Evolutionary conservation across 1,140 invertebrate species (phyloP).

Genomic region (Paramacrobiotus metropolitanus): DNA sequence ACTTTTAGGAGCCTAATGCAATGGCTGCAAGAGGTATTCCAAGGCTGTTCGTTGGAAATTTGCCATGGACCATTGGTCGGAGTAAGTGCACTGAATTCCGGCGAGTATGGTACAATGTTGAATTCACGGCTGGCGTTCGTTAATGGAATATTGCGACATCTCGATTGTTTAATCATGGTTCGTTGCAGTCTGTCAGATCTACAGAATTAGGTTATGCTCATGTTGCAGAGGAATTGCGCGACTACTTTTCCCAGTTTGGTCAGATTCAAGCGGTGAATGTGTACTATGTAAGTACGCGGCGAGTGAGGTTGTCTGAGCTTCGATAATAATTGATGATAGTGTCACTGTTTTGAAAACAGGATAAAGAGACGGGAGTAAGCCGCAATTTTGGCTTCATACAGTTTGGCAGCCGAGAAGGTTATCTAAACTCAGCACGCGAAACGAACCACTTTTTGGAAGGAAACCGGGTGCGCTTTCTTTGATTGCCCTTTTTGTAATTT

Average conservation of each 20-base stretch:
- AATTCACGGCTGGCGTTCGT: slow-evolving; percentile 8
- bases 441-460: slow-evolving; percentile 9
- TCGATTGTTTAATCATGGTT: too few species aligned
- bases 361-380: slow-evolving; percentile 9
- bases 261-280: not conserved
- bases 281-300: slow-evolving; percentile 6
- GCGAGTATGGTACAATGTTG: not conserved
- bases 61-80: not conserved
- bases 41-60: not conserved
- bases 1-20: too few species aligned
- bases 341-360: slow-evolving; percentile 6
- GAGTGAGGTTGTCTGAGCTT: too few species aligned
- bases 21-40: not conserved
- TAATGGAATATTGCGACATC: too few species aligned
- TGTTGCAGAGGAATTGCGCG: slow-evolving; percentile 10
- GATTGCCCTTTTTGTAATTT: too few species aligned
- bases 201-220: too few species aligned
- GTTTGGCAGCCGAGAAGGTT: slow-evolving; percentile 7
- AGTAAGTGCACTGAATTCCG: not conserved
- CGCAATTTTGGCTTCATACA: slow-evolving; percentile 10
- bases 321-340: not conserved
- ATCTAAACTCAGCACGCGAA: slow-evolving; percentile 5
- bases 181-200: too few species aligned
- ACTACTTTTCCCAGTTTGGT: slow-evolving; percentile 9
- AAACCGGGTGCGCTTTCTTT: slow-evolving; percentile 3